Evolutionary conservation across 2,113 vertebrate genomes (phyloP).

Genomic region (Anhinga anhinga): DNA sequence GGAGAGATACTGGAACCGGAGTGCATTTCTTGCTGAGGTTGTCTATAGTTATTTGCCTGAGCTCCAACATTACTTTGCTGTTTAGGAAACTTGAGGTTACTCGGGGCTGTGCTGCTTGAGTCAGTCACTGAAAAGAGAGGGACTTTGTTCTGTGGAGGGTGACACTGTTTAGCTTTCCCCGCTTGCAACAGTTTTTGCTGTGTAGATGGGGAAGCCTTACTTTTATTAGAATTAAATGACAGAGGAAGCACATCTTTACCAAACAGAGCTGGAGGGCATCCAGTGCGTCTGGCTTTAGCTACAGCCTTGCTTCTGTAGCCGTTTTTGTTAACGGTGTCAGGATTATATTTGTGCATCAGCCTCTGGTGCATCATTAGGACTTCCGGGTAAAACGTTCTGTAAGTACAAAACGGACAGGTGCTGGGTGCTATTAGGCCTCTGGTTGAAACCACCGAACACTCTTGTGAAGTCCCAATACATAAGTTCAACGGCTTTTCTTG

Average conservation of each 20-base stretch:
- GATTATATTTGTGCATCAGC: constrained; percentile 85
- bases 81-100: constrained; percentile 75
- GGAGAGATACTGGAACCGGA: constrained; percentile 29
- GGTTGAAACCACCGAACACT: constrained; percentile 63
- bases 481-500: constrained; percentile 85
- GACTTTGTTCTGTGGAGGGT: constrained; percentile 45
- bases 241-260: constrained; percentile 88
- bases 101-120: constrained; percentile 58
- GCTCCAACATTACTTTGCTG: constrained; percentile 12
- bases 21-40: constrained; percentile 64
- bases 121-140: constrained; percentile 48
- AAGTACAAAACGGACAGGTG: constrained; percentile 84
- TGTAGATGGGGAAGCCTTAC: constrained; percentile 66
- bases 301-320: constrained; percentile 35
- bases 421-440: constrained; percentile 68
- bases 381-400: constrained; percentile 90
- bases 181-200: constrained; percentile 59
- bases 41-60: constrained; percentile 48
- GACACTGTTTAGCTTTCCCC: constrained; percentile 66
- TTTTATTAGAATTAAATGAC: constrained; percentile 67
- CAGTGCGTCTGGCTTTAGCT: constrained; percentile 80
- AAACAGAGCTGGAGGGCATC: constrained; percentile 90
- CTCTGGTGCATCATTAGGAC: constrained; percentile 89
- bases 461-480: constrained; percentile 73
- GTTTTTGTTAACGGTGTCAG: constrained; percentile 65